Conservation (phyloP, 2,797 vertebrate species). For the Dendrocincla fuliginosa region DNA sequence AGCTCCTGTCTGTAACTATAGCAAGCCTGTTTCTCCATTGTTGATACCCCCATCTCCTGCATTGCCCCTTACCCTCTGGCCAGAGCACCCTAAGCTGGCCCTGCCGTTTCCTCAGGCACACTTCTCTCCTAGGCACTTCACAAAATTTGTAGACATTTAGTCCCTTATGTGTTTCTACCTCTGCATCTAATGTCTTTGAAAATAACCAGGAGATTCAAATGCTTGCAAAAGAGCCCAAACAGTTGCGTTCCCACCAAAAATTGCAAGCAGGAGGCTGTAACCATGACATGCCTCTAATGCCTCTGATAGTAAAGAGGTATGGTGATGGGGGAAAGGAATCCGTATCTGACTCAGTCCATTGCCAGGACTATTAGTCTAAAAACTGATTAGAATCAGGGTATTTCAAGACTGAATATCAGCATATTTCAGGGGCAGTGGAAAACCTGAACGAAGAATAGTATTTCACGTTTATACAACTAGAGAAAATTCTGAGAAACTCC, state of each 20-base stretch:
- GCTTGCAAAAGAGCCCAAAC: not conserved
- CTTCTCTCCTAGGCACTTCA: not conserved
- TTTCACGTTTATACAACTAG: not conserved
- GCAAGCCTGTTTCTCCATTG: not conserved
- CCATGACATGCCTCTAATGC: not conserved
- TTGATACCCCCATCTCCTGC: not conserved
- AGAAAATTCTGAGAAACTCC: not conserved
- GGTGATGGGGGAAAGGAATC: not conserved
- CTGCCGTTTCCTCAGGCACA: not conserved
- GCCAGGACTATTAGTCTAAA: not conserved
- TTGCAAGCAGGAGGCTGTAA: not conserved
- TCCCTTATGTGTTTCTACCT: not conserved
- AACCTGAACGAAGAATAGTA: not conserved
- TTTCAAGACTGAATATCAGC: not conserved
- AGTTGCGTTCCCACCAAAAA: not conserved
- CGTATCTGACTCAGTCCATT: not conserved
- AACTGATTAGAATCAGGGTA: not conserved
- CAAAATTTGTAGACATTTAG: not conserved
- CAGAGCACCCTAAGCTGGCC: not conserved
- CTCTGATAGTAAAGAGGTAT: not conserved
- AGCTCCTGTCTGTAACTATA: not conserved
- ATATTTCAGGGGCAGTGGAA: not conserved
- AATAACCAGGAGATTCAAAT: not conserved
- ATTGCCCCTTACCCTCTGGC: not conserved
- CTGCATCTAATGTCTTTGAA: not conserved